These are phyloP conservation scores for Cerceris rybyensis DNA, from an alignment of 2,888 invertebrate genomes.

Conservation along the genomic window DNA sequence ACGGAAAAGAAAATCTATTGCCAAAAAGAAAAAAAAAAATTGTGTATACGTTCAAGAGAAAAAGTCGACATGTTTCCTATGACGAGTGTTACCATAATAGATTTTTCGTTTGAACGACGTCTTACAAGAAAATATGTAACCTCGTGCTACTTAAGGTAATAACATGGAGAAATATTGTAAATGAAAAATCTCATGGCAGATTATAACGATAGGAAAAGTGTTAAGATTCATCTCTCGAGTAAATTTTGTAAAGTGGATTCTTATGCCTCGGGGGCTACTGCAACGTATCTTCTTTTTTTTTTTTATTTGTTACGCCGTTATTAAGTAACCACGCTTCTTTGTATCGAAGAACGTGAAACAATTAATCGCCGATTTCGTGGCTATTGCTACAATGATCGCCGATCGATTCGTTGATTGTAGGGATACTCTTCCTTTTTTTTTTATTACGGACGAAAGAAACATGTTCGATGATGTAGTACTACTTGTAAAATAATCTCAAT, in stretches of 20 bases:
- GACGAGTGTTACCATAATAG: too few relatives aligned
- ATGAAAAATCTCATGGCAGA: too few relatives aligned
- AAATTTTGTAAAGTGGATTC: neutral
- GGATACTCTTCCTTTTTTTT: slow-evolving; percentile 18
- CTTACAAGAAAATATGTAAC: too few relatives aligned
- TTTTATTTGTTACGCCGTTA: slow-evolving; percentile 26
- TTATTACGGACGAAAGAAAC: slow-evolving; percentile 5
- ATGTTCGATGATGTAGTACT: neutral
- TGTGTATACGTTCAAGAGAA: too few relatives aligned
- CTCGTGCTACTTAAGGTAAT: too few relatives aligned
- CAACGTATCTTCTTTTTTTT: neutral
- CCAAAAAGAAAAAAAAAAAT: too few relatives aligned
- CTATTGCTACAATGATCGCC: slow-evolving; percentile 25
- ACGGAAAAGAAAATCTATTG: neutral
- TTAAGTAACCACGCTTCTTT: slow-evolving; percentile 34
- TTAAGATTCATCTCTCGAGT: too few relatives aligned
- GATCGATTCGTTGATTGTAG: slow-evolving; percentile 55
- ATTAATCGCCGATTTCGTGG: slow-evolving; percentile 31
- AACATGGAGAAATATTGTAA: too few relatives aligned
- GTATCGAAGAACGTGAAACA: slow-evolving; percentile 20
- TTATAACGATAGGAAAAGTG: too few relatives aligned
- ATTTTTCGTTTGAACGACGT: too few relatives aligned
- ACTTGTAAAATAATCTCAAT: neutral
- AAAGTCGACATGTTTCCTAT: too few relatives aligned
- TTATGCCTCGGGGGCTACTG: slow-evolving; percentile 17